A percentile compares a stretch with the other conserved stretches of the same genome.
Conservation (phyloP, 23 tunicate genomes). For the Trididemnum clinides region DNA sequence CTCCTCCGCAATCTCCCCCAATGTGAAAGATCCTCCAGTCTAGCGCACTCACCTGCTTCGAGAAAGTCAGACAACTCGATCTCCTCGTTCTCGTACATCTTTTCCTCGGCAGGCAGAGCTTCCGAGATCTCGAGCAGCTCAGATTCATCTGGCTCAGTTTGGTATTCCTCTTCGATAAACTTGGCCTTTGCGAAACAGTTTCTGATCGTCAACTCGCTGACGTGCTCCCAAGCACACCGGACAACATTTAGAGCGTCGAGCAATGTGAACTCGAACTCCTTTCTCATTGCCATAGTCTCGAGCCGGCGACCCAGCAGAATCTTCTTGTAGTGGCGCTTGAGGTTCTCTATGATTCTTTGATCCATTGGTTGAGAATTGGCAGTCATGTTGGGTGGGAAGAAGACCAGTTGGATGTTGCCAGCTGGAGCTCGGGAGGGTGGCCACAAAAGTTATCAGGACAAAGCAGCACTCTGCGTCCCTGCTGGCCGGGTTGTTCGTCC, state of each 20-base stretch:
- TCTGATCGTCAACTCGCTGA: constrained; percentile 43
- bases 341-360: no score
- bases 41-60: constrained; percentile 39
- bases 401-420: no score
- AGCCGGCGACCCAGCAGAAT: no score
- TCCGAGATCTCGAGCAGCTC: constrained; percentile 52
- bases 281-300: no score
- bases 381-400: no score
- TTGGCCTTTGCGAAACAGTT: constrained; percentile 38
- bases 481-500: no score
- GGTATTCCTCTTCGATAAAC: constrained; percentile 9
- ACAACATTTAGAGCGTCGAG: constrained; percentile 35
- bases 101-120: constrained; percentile 43
- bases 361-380: no score
- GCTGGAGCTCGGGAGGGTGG: no score
- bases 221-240: constrained; percentile 40
- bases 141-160: constrained; percentile 36
- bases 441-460: no score
- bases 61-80: constrained; percentile 49
- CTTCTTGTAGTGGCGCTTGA: no score
- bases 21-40: constrained; percentile 46
- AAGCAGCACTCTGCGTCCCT: no score
- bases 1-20: constrained; percentile 32
- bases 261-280: no score
- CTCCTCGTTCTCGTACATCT: constrained; percentile 25